phyloP scores from a whole-genome alignment of 2,797 vertebrate species.

The Mormyrops attenuatus region DNA sequence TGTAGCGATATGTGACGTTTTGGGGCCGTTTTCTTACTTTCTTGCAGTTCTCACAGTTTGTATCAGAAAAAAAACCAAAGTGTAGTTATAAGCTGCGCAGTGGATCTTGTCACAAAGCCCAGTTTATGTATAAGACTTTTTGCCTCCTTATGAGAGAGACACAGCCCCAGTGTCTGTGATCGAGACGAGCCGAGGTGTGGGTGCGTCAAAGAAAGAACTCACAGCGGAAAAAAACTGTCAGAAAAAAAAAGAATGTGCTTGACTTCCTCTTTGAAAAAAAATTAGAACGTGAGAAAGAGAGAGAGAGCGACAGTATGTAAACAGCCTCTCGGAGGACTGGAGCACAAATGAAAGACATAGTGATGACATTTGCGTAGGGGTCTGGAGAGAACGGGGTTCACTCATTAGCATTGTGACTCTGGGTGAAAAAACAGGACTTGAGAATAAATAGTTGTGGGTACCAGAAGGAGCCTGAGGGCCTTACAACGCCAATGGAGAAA shows the following conservation, averaged over 20 bases:
- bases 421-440: background rate
- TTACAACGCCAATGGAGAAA: slow-evolving; percentile 31
- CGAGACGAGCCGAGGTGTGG: background rate
- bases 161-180: background rate
- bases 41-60: background rate
- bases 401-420: background rate
- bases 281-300: background rate
- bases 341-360: background rate
- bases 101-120: background rate
- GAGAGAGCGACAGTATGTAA: background rate
- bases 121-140: background rate
- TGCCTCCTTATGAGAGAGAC: background rate
- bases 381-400: background rate
- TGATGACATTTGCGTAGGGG: background rate
- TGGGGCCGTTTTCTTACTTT: background rate
- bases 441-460: background rate
- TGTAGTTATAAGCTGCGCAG: background rate
- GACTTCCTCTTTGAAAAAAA: slow-evolving; percentile 8
- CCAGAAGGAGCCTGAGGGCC: background rate
- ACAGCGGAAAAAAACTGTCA: background rate
- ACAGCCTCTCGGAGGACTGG: background rate
- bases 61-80: background rate
- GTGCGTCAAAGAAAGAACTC: background rate
- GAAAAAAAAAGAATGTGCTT: background rate
- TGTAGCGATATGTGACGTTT: background rate